Base-by-base conservation (phyloP, 2,888 invertebrate species). In the Eilema sororculum region DNA sequence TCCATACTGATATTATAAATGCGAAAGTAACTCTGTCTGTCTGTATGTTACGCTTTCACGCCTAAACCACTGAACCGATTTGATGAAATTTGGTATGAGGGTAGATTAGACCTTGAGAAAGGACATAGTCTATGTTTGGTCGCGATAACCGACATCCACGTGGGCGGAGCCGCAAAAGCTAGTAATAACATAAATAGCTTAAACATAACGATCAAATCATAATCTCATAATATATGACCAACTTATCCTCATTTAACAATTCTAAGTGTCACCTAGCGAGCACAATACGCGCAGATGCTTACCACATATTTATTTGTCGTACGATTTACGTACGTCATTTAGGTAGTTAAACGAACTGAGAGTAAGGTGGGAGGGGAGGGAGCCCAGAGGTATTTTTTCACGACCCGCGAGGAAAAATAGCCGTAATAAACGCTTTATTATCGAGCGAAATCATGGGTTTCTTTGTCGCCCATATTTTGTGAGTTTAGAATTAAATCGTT, bases 241-340 rank as follows among this genome's bases (percentile, higher is more conserved):
- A 30, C 62, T 6, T 63, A 65, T 68, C 61, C 71, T 71, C 24
- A 3, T 24, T 10, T 6, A 61, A 67, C 20, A 1, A 24, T 4
- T 78, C 69, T 20, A 59, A 24, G 22, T 28, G 46, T 28, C 61
- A 65, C 33, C 68, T 70, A 63, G 68, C 70, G 63, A 74, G 78
- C 84, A 84, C 84, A 86, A 85, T 85, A 84, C 79, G 87, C 86
- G 84, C 83, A 84, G 87, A 87, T 87, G 75, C 74, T 80, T 74
- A 79, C 78, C 80, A 79, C 78, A 78, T 77, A 75, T 80, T 77
- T 78, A 73, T 81, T 81, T 76, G 72, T 82, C 70, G 70, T 76
- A 71, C 73, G 75, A 84, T 84, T 85, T 83, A 77, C 77, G 79
- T 78, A 65, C 79, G 78, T 84, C 84, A 82, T 85, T 83, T 77